phyloP scores from a whole-genome alignment of 2,888 invertebrate species.

The Eucera pruinosa region DNA sequence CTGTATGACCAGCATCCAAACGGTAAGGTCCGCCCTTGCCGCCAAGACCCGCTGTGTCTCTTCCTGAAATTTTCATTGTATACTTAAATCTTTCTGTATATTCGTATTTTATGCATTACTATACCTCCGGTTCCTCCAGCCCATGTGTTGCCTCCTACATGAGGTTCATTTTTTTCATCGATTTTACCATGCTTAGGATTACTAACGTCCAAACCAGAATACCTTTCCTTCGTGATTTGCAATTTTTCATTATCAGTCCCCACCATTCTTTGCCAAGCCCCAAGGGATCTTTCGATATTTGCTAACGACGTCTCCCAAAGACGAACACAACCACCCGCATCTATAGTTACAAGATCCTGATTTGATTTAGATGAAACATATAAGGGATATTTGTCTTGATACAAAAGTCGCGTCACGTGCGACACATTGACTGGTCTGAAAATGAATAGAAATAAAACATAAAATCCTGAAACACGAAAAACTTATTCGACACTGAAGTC shows the following conservation, averaged over 20 bases:
- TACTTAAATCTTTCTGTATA: neutral
- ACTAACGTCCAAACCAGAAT: conserved; percentile 88
- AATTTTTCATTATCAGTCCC: conserved; percentile 85
- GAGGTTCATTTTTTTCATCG: conserved; percentile 95
- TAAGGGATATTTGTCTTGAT: conserved; percentile 83
- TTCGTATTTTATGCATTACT: neutral
- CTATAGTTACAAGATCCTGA: conserved; percentile 86
- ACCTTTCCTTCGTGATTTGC: conserved; percentile 91
- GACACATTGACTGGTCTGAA: conserved; percentile 79
- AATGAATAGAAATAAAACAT: neutral
- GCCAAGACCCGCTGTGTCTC: conserved; percentile 97
- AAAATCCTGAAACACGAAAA: neutral
- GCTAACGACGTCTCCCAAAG: conserved; percentile 86
- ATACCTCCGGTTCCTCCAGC: conserved; percentile 96
- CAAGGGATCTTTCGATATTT: conserved; percentile 83
- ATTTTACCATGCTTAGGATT: conserved; percentile 96
- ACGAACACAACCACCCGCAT: conserved; percentile 85
- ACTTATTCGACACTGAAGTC: neutral
- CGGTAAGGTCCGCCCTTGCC: conserved; percentile 98
- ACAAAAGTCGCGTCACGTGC: conserved; percentile 84
- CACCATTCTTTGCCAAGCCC: conserved; percentile 84
- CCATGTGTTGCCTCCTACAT: conserved; percentile 99
- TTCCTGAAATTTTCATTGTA: conserved; percentile 76
- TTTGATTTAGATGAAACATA: conserved; percentile 83
- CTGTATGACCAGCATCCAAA: conserved; percentile 96